Conservation (phyloP, 2,797 vertebrate species). For the Anguilla anguilla region DNA sequence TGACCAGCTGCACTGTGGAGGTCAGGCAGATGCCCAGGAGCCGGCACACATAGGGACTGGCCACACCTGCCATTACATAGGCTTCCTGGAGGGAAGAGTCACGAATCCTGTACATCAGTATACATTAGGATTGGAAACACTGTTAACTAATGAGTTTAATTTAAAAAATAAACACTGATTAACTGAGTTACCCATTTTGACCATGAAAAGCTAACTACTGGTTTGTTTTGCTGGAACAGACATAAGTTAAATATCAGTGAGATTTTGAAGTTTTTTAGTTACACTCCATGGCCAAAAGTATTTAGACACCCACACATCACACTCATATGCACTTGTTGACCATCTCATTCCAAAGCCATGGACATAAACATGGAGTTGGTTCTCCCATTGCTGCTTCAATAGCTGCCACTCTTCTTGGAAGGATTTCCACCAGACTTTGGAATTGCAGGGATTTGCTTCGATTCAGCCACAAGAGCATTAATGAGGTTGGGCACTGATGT, state of each 20-base stretch:
- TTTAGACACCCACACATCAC: no score
- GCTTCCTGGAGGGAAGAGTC: constrained; percentile 80
- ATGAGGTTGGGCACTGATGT: no score
- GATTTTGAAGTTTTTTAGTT: background rate
- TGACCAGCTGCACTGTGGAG: constrained; percentile 95
- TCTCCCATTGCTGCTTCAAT: no score
- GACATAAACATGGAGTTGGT: no score
- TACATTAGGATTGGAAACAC: background rate
- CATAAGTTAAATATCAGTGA: background rate
- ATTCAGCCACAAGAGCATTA: no score
- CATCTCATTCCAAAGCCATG: no score
- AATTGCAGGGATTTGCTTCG: no score
- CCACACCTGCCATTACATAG: constrained; percentile 96
- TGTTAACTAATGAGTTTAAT: background rate
- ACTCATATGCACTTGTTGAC: no score
- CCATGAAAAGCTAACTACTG: background rate
- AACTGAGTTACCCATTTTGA: background rate
- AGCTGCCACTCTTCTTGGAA: no score
- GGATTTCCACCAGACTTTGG: no score
- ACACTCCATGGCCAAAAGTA: no score
- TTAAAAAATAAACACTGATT: background rate
- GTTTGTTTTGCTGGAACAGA: background rate
- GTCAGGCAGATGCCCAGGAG: constrained; percentile 96
- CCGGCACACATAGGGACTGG: constrained; percentile 90
- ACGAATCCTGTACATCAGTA: background rate